Percentiles rank a stretch among this genome's conserved stretches.
These are phyloP conservation scores for Heteronetta atricapilla DNA, from an alignment of 2,113 vertebrate genomes.

Conservation along the genomic window DNA sequence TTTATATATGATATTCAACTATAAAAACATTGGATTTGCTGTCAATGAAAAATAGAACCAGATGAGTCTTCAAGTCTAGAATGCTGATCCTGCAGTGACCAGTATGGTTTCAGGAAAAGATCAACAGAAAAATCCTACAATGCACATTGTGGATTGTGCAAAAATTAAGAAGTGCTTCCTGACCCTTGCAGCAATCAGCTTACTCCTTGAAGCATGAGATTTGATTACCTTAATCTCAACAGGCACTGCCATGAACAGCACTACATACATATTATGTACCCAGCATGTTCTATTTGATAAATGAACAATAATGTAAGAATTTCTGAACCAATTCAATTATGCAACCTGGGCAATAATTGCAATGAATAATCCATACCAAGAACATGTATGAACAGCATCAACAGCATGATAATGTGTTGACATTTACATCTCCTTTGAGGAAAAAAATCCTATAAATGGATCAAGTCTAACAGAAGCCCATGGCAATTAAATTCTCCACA, in stretches of 20 bases:
- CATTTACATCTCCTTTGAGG: neutral
- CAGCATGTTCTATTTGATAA: neutral
- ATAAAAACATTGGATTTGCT: neutral
- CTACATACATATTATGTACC: neutral
- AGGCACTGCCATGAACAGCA: neutral
- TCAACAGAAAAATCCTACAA: neutral
- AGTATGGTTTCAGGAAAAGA: neutral
- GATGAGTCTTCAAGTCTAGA: neutral
- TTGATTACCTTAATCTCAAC: slow-evolving; percentile 6
- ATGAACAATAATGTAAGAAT: neutral
- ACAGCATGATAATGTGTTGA: neutral
- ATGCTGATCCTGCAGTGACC: neutral
- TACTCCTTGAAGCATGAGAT: slow-evolving; percentile 36
- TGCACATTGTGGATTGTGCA: neutral
- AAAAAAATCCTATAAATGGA: neutral
- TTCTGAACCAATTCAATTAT: neutral
- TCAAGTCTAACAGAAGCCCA: neutral
- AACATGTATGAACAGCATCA: neutral
- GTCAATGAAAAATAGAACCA: neutral
- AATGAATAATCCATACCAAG: neutral
- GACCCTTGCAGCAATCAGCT: slow-evolving; percentile 18
- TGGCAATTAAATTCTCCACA: neutral
- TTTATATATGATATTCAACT: neutral
- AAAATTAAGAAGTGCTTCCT: neutral
- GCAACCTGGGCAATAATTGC: neutral